Evolutionary conservation across 2,113 vertebrate species (phyloP), one percentile per base, ranked within the genome.

Genomic region (Brevimyrus niger): DNA sequence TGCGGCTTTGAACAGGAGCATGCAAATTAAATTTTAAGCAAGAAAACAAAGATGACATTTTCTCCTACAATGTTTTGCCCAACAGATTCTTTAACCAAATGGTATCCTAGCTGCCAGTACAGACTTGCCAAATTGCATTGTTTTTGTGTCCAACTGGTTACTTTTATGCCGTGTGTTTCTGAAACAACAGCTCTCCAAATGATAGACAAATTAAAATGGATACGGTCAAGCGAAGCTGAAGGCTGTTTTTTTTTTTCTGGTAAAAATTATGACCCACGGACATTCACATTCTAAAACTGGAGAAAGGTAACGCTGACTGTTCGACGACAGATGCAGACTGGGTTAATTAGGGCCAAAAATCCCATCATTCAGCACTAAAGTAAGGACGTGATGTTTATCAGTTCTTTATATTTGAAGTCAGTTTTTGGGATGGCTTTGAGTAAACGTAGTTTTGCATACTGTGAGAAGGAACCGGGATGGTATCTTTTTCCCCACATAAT

Each of bases 331-430:
- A 92, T 92, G 92, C 94, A 94, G 38, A 94, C 92, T 94, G 91
- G 93, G 94, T 95, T 95, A 95, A 96, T 96, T 95, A 95, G 92
- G 92, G 93, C 93, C 94, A 95, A 93, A 88, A 94, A 94, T 92
- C 82, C 91, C 93, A 93, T 95, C 94, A 94, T 93, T 95, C 94
- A 95, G 94, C 94, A 92, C 47, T 86, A 86, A 92, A 90, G 92
- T 92, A 91, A 93, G 92, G 92, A 93, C 93, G 93, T 93, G 90
- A 93, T 93, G 92, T 95, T 93, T 94, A 94, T 92, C 92, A 89
- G 92, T 94, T 94, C 94, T 95, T 89, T 89, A 82, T 91, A 92
- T 95, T 93, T 94, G 93, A 94, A 91, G 93, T 91, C 92, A 91
- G 92, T 94, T 96, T 88, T 91, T 58, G 93, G 94, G 91, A 91